Evolutionary conservation across 2,113 vertebrate species (phyloP).

Genomic region (Oceanites oceanicus): DNA sequence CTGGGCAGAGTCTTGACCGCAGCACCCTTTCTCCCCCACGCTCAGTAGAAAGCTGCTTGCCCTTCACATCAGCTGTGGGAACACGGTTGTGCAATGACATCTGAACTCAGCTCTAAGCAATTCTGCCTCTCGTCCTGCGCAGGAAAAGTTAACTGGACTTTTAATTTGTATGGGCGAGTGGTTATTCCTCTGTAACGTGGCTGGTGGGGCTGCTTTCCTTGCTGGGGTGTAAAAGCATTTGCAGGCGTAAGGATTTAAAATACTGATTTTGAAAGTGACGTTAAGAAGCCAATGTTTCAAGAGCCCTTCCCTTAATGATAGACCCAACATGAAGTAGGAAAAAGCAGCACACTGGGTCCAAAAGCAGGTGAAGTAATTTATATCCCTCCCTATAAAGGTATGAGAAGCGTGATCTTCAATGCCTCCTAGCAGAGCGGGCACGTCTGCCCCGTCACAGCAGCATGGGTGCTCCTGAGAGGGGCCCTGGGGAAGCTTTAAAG

Average conservation of each 20-base stretch:
- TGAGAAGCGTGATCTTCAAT: neutral
- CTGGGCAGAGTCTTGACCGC: neutral
- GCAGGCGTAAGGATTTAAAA: neutral
- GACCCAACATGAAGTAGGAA: neutral
- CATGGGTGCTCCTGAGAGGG: neutral
- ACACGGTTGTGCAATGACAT: neutral
- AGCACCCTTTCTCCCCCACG: neutral
- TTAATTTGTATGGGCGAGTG: fast-evolving
- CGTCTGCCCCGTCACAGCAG: neutral
- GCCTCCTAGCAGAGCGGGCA: neutral
- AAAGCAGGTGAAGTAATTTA: neutral
- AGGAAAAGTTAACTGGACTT: neutral
- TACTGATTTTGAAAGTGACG: neutral
- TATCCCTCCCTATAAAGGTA: neutral
- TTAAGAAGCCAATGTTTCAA: neutral
- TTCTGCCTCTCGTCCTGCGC: neutral
- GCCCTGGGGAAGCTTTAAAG: neutral
- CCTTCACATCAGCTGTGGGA: neutral
- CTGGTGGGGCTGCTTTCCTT: neutral
- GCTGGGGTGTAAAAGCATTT: neutral
- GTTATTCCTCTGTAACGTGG: neutral
- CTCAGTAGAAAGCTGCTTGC: neutral
- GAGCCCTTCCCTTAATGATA: neutral
- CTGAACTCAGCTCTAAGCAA: neutral
- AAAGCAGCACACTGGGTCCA: neutral